Evolutionary conservation across 2,888 invertebrate genomes (phyloP).

Genomic region (Stegophylla sp.): DNA sequence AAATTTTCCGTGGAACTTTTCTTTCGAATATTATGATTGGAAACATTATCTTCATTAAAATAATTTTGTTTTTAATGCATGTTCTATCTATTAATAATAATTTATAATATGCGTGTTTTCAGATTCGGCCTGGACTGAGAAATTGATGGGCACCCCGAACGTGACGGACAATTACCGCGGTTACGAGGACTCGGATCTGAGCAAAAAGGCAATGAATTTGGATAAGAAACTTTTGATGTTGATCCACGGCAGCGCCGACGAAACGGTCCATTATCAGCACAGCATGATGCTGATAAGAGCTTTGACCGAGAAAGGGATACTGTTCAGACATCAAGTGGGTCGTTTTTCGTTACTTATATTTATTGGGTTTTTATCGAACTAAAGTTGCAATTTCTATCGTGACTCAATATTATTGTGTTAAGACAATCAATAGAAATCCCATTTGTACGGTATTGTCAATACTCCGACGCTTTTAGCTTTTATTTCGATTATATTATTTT

Average conservation of each 20-base stretch:
- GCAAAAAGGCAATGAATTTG: conserved; percentile 80
- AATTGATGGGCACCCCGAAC: conserved; percentile 78
- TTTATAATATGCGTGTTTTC: conserved; percentile 48
- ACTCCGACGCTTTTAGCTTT: no score
- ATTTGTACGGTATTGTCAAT: no score
- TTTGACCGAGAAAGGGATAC: conserved; percentile 80
- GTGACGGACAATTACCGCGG: conserved; percentile 73
- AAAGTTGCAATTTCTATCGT: no score
- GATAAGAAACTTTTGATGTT: conserved; percentile 66
- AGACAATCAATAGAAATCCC: no score
- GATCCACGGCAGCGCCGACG: conserved; percentile 84
- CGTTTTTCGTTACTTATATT: conserved; percentile 17
- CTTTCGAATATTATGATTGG: no score
- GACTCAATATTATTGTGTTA: no score
- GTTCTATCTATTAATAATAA: no score
- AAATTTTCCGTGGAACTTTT: no score
- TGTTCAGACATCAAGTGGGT: conserved; percentile 82
- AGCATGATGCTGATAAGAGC: conserved; percentile 82
- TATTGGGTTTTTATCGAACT: no score
- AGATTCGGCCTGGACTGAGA: conserved; percentile 91
- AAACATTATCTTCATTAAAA: no score
- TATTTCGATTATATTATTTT: no score
- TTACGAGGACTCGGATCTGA: conserved; percentile 80
- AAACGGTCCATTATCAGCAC: conserved; percentile 85
- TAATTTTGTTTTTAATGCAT: no score